Evolutionary conservation across 2,888 invertebrate species (phyloP), one percentile per base, ranked within the genome.

Genomic region (Phrixothrix hirtus): DNA sequence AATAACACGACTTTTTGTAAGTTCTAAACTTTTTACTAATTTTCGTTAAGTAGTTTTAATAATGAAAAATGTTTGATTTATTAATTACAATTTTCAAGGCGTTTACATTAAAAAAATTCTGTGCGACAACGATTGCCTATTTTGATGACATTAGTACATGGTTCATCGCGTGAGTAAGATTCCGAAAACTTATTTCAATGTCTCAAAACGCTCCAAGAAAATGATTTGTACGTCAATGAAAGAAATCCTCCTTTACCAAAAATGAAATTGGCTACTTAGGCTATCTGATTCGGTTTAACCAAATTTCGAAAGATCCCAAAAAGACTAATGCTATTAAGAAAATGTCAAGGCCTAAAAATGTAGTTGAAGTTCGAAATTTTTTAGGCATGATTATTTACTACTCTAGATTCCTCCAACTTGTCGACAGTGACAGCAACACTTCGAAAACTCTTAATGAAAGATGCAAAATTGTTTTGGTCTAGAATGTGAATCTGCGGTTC

Each of bases 131-230:
- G 6, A 30, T 17, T 10, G 36, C 57, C 27, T 61, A 55, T 45
- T 54, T 55, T n/a, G 53, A 60, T 25, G 12, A 31, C 11, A n/a
- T 21, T 61, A 7, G 46, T 57, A 13, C 51, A 48, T 31, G 52
- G 58, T 1, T 38, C 35, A 14, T 50, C 44, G 5, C 14, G 14
- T 10, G 50, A 61, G 32, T 48, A 57, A 42, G 46, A 30, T 21
- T 11, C 16, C 14, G 10, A 16, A n/a, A 50, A 50, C 17, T 16
- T 50, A 11, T 14, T 14, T 7, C 17, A 7, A 36, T 29, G 17
- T 50, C 44, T 45, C 10, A 14, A 32, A 12, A 31, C 15, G 12
- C 37, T 44, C 17, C 10, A 17, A 30, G 17, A 51, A 13, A 29
- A 32, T 31, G 45, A 51, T 42, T 32, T 52, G 31, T 34, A 48